Conservation (phyloP, 2,888 invertebrate species). For the Eupelmus urozonus region DNA sequence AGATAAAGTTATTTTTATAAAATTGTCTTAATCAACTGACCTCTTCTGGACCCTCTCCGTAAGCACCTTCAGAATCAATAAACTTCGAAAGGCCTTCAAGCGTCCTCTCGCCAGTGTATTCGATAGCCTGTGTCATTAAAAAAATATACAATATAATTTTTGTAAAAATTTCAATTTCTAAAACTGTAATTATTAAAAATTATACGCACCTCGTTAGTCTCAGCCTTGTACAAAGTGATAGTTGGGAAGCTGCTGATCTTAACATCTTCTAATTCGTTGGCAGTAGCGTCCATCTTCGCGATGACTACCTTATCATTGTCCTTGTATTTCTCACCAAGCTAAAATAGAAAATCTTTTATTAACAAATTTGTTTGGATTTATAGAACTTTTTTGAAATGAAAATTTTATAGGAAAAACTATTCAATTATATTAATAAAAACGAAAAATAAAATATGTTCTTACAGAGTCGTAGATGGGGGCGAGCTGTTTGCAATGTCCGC, state of each 20-base stretch:
- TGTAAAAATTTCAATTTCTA: constrained; percentile 15
- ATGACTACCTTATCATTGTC: constrained; percentile 90
- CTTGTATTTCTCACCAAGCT: constrained; percentile 95
- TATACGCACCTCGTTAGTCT: constrained; percentile 86
- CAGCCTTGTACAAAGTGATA: constrained; percentile 95
- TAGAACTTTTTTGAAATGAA: too few relatives aligned
- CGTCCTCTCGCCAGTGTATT: constrained; percentile 97
- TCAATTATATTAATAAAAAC: neutral
- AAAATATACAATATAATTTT: constrained; percentile 60
- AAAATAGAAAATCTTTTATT: constrained; percentile 25
- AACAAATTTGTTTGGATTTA: constrained; percentile 29
- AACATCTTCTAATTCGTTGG: constrained; percentile 97
- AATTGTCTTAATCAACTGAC: constrained; percentile 76
- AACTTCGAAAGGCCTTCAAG: constrained; percentile 95
- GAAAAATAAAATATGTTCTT: constrained; percentile 54
- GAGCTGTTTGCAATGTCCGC: constrained; percentile 98
- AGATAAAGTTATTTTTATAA: constrained; percentile 42
- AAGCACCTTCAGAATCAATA: constrained; percentile 93
- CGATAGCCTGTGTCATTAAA: constrained; percentile 85
- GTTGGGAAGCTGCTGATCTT: constrained; percentile 97
- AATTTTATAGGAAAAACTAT: too few relatives aligned
- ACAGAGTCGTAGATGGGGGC: constrained; percentile 94
- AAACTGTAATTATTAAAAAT: neutral
- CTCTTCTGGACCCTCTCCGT: constrained; percentile 84
- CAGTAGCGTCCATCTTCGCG: constrained; percentile 99